Evolutionary conservation across 2,888 invertebrate genomes (phyloP).

Genomic region (Leptothorax acervorum): DNA sequence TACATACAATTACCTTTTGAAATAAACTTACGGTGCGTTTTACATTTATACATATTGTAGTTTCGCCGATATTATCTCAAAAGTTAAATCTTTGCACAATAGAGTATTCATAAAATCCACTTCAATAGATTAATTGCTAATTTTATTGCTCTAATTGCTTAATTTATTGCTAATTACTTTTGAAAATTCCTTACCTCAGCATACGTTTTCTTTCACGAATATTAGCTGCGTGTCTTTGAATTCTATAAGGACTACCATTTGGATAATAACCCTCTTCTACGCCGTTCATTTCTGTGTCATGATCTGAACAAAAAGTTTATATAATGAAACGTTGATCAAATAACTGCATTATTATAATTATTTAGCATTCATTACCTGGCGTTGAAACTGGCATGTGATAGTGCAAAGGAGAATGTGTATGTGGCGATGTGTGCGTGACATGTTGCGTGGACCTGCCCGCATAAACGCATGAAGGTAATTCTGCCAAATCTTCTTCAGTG

Average conservation of each 20-base stretch:
- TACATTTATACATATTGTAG: neutral
- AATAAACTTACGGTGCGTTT: neutral
- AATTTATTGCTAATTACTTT: conserved; percentile 10
- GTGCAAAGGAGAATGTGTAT: conserved; percentile 82
- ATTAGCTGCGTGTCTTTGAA: conserved; percentile 97
- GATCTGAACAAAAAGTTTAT: conserved; percentile 72
- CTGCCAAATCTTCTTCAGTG: conserved; percentile 89
- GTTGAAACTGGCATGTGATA: conserved; percentile 83
- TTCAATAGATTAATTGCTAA: neutral
- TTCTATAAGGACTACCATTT: conserved; percentile 93
- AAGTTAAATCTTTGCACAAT: neutral
- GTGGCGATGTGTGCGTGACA: conserved; percentile 80
- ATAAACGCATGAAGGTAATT: conserved; percentile 94
- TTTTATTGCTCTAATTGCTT: too few relatives aligned
- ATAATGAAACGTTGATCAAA: neutral
- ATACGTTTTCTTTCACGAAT: conserved; percentile 98
- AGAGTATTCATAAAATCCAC: neutral
- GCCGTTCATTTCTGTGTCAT: conserved; percentile 84
- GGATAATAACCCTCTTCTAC: conserved; percentile 88
- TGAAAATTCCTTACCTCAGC: conserved; percentile 92
- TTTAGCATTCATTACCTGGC: conserved; percentile 76
- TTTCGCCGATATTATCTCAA: neutral
- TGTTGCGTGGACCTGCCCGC: conserved; percentile 88
- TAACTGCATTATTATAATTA: conserved; percentile 16
- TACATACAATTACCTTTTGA: neutral